Evolutionary conservation across 1,140 invertebrate genomes (phyloP).

Genomic region (Tetragnatha versicolor): DNA sequence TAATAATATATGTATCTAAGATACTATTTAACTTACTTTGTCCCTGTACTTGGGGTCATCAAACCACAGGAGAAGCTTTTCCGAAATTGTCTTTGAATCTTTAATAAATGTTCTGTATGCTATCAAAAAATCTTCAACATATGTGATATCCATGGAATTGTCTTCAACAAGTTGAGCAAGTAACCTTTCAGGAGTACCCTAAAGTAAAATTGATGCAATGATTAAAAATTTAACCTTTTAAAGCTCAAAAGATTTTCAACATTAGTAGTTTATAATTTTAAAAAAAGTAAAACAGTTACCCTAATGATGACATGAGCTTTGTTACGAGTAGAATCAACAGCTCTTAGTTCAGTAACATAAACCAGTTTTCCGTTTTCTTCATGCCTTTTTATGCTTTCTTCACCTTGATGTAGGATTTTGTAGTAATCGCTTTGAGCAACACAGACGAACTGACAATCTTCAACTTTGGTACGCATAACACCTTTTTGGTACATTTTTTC

Average conservation of each 20-base stretch:
- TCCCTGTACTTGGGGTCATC: conserved; percentile 80
- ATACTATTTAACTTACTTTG: conserved; percentile 64
- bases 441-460: conserved; percentile 99
- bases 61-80: conserved; percentile 87
- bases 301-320: conserved; percentile 86
- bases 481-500: conserved; percentile 94
- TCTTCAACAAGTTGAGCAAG: conserved; percentile 94
- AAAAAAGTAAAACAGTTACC: conserved; percentile 62
- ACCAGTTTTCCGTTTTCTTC: conserved; percentile 87
- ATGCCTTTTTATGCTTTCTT: conserved; percentile 92
- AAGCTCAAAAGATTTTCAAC: neutral
- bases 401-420: conserved; percentile 76
- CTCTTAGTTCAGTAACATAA: conserved; percentile 89
- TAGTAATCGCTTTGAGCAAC: conserved; percentile 97
- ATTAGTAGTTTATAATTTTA: neutral
- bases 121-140: conserved; percentile 96
- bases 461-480: conserved; percentile 93
- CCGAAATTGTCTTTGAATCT: conserved; percentile 81
- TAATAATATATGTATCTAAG: neutral
- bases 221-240: too few relatives aligned
- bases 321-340: conserved; percentile 71
- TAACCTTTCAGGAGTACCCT: conserved; percentile 87
- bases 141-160: conserved; percentile 92
- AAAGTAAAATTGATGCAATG: conserved; percentile 48
- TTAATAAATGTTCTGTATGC: conserved; percentile 95